These are phyloP conservation scores for Streblospio benedicti DNA, from an alignment of 1,140 invertebrate species.

Conservation along the genomic window DNA sequence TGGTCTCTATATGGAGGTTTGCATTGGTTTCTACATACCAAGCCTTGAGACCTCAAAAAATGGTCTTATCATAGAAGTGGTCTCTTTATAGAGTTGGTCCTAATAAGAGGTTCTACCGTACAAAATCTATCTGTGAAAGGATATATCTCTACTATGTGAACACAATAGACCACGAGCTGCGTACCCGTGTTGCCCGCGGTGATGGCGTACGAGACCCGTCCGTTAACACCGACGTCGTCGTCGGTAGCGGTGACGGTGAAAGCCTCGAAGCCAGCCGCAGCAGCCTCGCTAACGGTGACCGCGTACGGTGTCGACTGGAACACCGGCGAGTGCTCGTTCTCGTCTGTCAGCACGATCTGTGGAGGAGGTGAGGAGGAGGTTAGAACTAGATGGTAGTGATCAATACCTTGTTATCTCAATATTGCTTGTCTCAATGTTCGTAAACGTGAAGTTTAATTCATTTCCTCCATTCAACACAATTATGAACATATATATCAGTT, in stretches of 20 bases:
- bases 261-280: not conserved
- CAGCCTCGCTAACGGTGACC: not conserved
- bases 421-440: not conserved
- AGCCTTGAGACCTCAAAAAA: too few relatives aligned
- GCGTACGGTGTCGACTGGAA: not conserved
- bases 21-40: too few relatives aligned
- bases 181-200: not conserved
- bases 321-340: not conserved
- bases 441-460: not conserved
- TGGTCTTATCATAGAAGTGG: too few relatives aligned
- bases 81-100: too few relatives aligned
- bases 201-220: constrained; percentile 32
- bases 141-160: too few relatives aligned
- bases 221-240: constrained; percentile 34
- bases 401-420: not conserved
- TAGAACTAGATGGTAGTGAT: not conserved
- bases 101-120: constrained; percentile 36
- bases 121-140: too few relatives aligned
- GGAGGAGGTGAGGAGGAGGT: too few relatives aligned
- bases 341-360: not conserved
- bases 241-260: constrained; percentile 23
- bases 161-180: constrained; percentile 22
- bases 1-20: too few relatives aligned
- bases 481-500: too few relatives aligned
- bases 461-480: not conserved